Percentiles rank a stretch among this genome's conserved stretches.
Conservation (phyloP, 2,888 invertebrate genomes). For the Drosophila antonietae region DNA sequence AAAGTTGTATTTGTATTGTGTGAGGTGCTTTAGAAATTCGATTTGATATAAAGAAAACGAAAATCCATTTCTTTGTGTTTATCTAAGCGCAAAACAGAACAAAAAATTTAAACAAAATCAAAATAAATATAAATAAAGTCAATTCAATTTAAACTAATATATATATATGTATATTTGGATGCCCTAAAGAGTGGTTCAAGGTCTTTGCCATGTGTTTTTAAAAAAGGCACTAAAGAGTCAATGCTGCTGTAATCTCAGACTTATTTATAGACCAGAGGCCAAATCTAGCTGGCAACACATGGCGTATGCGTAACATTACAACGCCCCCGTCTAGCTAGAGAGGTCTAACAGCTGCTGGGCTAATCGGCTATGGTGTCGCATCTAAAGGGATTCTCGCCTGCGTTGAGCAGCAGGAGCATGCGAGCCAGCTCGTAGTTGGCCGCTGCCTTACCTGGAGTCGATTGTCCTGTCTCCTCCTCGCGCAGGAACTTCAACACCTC, state of each 20-base stretch:
- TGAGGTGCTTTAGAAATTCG: conserved; percentile 58
- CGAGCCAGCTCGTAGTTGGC: conserved; percentile 79
- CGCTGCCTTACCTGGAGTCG: conserved; percentile 87
- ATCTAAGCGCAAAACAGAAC: conserved; percentile 50
- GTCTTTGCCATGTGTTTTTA: conserved; percentile 72
- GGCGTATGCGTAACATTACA: conserved; percentile 43
- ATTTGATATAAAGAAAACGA: conserved; percentile 69
- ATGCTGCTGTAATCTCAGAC: conserved; percentile 22
- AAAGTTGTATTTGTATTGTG: conserved; percentile 9
- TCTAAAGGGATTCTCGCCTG: conserved; percentile 76
- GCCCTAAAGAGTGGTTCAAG: conserved; percentile 62
- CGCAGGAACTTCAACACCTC: conserved; percentile 96
- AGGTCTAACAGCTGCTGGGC: neutral
- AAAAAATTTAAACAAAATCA: conserved; percentile 35
- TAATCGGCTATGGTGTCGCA: conserved; percentile 75
- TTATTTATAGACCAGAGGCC: conserved; percentile 42
- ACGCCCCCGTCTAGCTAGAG: conserved; percentile 2
- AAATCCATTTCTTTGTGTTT: conserved; percentile 70
- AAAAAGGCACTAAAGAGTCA: conserved; percentile 53
- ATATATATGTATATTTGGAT: neutral
- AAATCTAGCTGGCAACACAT: conserved; percentile 8
- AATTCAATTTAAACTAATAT: conserved; percentile 10
- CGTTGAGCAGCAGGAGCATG: conserved; percentile 81
- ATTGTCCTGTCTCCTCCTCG: conserved; percentile 92
- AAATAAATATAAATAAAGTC: conserved; percentile 29